phyloP scores from a whole-genome alignment of 2,888 invertebrate species.

The Agelastica alni region DNA sequence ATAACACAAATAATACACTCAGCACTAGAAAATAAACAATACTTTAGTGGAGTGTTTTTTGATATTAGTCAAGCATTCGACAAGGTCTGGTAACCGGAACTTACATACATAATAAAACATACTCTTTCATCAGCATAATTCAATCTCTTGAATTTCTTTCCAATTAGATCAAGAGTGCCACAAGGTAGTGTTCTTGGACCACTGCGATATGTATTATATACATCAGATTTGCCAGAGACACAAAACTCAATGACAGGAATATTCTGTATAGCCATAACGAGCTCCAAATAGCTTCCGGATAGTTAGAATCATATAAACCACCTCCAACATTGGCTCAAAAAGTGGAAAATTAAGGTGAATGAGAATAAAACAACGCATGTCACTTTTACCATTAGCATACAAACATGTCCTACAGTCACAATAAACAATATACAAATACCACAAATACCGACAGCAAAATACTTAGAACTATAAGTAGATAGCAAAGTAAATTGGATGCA shows the following conservation, averaged over 20 bases:
- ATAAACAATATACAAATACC: background rate
- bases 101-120: too few relatives aligned
- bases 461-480: too few relatives aligned
- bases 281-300: background rate
- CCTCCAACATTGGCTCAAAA: background rate
- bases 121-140: too few relatives aligned
- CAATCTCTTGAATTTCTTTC: background rate
- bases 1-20: background rate
- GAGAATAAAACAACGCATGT: background rate
- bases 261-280: background rate
- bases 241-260: background rate
- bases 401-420: too few relatives aligned
- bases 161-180: background rate
- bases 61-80: background rate
- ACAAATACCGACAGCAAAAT: background rate
- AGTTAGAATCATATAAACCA: background rate
- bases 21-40: background rate
- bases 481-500: too few relatives aligned
- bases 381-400: too few relatives aligned
- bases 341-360: background rate
- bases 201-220: background rate
- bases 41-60: background rate
- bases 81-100: too few relatives aligned
- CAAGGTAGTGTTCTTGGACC: background rate
- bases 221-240: background rate